Base-by-base conservation (phyloP, 2,888 invertebrate species). In the Eilema sororculum region DNA sequence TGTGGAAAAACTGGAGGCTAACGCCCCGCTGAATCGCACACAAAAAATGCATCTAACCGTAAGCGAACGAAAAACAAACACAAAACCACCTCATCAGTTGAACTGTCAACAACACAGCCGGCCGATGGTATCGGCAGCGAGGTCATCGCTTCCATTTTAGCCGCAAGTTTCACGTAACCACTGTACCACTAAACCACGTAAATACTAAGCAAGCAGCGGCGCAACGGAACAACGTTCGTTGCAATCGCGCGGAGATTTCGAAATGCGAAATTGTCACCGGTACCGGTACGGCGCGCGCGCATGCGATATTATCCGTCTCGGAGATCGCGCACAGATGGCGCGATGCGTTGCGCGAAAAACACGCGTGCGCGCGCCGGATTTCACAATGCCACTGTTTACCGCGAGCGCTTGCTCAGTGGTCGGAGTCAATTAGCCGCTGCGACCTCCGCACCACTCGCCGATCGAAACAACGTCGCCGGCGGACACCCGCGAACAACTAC, bases 311-410 rank as follows among this genome's bases (percentile, higher is more conserved):
- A 79, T 78, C 83, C 78, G 77, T 77, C 77, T 78, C 79, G 66
- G 81, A 79, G 83, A 82, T 81, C 84, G 85, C 78, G 85, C 83
- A 82, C 79, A 78, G 79, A 84, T 81, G 79, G 81, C 81, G 82
- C 78, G 76, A 83, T 81, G 84, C 78, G 76, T 83, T 81, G 84
- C 85, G 87, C 81, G 81, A 81, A 88, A 85, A 87, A 92, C 90
- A 90, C 94, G 94, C 92, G 93, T 87, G 85, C 88, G 89, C 94
- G 90, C 89, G 87, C 76, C 86, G 87, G 87, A 91, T 90, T 89
- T 88, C 92, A 89, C 92, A 86, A 87, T 86, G 91, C 90, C 92
- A 93, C 93, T 94, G 92, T 87, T 89, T 86, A 85, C 83, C 78
- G 80, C 82, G 86, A 84, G 87, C 87, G 79, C 79, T 77, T 77